phyloP scores from a whole-genome alignment of 2,113 vertebrate species.

The Hippocampus guttulatus region DNA sequence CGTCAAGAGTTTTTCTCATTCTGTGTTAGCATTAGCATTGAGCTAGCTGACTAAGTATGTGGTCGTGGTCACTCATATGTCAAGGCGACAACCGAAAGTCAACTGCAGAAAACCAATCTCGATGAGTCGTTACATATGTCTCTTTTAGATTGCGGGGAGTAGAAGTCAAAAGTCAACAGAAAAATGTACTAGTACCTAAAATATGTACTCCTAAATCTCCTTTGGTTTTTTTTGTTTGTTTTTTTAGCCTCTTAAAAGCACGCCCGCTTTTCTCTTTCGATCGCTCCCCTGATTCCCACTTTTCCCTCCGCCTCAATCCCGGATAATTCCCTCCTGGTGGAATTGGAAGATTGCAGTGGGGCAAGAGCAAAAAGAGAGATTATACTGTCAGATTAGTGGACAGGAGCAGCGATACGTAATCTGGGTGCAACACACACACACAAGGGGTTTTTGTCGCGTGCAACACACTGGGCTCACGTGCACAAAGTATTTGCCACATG shows the following conservation, averaged over 20 bases:
- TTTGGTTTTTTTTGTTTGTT: background rate
- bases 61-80: no score
- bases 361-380: conserved; percentile 73
- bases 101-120: no score
- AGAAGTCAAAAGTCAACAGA: background rate
- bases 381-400: conserved; percentile 74
- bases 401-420: conserved; percentile 69
- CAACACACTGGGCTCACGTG: conserved; percentile 45
- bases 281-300: conserved; percentile 43
- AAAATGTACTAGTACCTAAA: background rate
- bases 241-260: conserved; percentile 12
- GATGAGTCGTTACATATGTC: background rate
- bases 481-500: conserved; percentile 54
- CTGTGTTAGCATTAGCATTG: no score
- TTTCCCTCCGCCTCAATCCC: conserved; percentile 67
- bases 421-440: conserved; percentile 35
- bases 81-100: no score
- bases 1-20: no score
- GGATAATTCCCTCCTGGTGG: conserved; percentile 73
- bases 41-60: no score
- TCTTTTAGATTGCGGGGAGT: background rate
- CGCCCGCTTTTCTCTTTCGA: conserved; percentile 21
- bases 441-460: background rate
- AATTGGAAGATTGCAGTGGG: conserved; percentile 71
- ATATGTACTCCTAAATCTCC: background rate